A percentile compares a stretch with the other conserved stretches of the same genome.
These are phyloP conservation scores for Drosophila monieri DNA, from an alignment of 2,888 invertebrate species.

Conservation along the genomic window DNA sequence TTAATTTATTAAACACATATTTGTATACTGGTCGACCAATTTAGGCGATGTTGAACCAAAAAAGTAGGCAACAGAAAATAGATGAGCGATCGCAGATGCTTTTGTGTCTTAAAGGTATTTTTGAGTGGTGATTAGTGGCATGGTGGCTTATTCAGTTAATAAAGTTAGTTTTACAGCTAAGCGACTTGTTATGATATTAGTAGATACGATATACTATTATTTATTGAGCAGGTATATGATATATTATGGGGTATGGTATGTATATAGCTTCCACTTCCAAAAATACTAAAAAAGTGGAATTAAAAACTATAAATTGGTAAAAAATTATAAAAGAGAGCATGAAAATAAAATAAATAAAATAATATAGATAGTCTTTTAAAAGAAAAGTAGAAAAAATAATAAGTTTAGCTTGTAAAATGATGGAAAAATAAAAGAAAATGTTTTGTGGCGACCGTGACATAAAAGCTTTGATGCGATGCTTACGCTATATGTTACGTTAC, in stretches of 20 bases:
- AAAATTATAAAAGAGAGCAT: no score
- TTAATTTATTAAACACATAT: conserved; percentile 18
- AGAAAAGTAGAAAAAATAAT: no score
- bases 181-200: conserved; percentile 27
- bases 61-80: conserved; percentile 29
- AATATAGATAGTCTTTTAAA: no score
- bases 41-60: conserved; percentile 38
- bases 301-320: no score
- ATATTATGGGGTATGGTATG: not conserved
- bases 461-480: conserved; percentile 6
- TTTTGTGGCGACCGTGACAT: not conserved
- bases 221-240: conserved; percentile 2
- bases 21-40: conserved; percentile 35
- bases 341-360: no score
- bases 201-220: conserved; percentile 22
- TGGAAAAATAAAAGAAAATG: no score
- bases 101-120: conserved; percentile 22
- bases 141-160: conserved; percentile 23
- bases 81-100: conserved; percentile 58
- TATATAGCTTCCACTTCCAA: conserved; percentile 7
- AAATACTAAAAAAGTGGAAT: no score
- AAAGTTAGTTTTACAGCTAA: conserved; percentile 27
- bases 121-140: conserved; percentile 12
- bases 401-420: no score
- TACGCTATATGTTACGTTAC: not conserved